phyloP scores from a whole-genome alignment of 1,140 invertebrate genomes.

The Tetraneura akinire region DNA sequence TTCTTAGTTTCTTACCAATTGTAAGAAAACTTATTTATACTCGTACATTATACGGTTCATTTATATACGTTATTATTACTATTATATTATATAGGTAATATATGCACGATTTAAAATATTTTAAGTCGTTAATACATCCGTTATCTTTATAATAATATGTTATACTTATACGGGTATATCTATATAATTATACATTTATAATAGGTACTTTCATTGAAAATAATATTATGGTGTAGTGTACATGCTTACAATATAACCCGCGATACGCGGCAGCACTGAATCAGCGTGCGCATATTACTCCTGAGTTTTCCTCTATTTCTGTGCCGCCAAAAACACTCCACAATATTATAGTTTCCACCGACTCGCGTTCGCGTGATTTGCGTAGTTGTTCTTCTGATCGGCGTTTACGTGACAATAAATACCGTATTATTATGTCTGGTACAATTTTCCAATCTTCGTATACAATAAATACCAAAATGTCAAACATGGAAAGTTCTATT shows the following conservation, averaged over 20 bases:
- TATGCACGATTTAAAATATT: too few relatives aligned
- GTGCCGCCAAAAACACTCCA: constrained; percentile 32
- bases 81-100: neutral
- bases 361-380: constrained; percentile 1
- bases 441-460: constrained; percentile 37
- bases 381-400: neutral
- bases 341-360: constrained; percentile 11
- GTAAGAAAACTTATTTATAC: constrained; percentile 1
- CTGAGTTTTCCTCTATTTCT: constrained; percentile 22
- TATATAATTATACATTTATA: too few relatives aligned
- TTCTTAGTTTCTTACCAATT: too few relatives aligned
- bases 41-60: neutral
- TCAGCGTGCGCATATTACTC: constrained; percentile 13
- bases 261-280: constrained; percentile 18
- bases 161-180: too few relatives aligned
- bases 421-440: constrained; percentile 39
- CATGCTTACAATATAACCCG: too few relatives aligned
- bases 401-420: neutral
- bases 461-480: constrained; percentile 15
- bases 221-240: constrained; percentile 1
- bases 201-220: neutral
- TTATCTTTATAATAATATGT: too few relatives aligned
- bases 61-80: neutral
- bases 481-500: constrained; percentile 29
- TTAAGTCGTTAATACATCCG: too few relatives aligned